Percentiles rank a stretch among this genome's conserved stretches.
Evolutionary conservation across 2,113 vertebrate genomes (phyloP).

Genomic region (Lepus europaeus): DNA sequence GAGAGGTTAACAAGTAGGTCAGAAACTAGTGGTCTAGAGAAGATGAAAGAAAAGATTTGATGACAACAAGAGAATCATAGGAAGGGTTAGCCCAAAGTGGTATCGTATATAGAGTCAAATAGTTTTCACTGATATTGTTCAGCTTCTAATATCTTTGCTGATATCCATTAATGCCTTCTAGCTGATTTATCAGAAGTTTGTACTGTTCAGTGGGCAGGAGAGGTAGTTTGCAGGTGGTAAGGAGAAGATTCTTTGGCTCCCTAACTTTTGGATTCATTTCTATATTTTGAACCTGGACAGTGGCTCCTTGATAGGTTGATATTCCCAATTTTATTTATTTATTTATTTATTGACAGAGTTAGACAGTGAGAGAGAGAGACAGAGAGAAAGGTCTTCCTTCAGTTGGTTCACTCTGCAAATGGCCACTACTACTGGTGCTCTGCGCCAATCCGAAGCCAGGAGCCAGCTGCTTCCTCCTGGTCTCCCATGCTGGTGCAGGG

Average conservation of each 20-base stretch:
- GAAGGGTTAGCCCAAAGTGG: not conserved
- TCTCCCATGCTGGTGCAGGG: too few relatives aligned
- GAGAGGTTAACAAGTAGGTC: not conserved
- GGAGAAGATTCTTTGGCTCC: not conserved
- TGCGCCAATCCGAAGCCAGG: too few relatives aligned
- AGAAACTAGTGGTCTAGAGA: not conserved
- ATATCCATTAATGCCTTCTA: not conserved
- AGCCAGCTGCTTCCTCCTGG: too few relatives aligned
- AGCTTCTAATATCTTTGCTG: not conserved
- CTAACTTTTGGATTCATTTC: not conserved
- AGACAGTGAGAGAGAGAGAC: too few relatives aligned
- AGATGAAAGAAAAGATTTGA: not conserved
- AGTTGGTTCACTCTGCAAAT: too few relatives aligned
- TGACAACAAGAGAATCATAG: not conserved
- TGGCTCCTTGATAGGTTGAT: not conserved
- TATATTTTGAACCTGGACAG: not conserved
- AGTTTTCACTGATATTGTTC: not conserved
- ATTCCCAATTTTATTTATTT: too few relatives aligned
- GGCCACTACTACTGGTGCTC: too few relatives aligned
- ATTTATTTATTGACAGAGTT: too few relatives aligned
- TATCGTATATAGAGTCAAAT: not conserved
- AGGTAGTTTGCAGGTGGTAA: not conserved
- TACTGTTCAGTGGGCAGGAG: not conserved
- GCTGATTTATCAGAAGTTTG: not conserved
- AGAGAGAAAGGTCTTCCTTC: too few relatives aligned